Percentiles rank a stretch among this genome's conserved stretches.
Conservation (phyloP, 2,113 vertebrate species). For the Hystrix cristata region DNA sequence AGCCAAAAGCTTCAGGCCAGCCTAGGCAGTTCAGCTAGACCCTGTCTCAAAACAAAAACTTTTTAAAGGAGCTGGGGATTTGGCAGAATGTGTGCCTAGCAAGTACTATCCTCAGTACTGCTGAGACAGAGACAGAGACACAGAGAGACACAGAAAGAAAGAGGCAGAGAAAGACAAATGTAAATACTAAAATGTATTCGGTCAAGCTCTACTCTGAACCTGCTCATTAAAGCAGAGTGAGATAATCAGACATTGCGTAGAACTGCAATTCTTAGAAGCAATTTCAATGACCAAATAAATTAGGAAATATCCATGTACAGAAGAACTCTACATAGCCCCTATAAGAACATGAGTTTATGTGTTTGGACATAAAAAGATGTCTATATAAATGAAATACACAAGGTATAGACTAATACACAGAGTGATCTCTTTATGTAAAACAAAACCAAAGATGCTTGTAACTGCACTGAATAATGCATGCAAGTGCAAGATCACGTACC, state of each 20-base stretch:
- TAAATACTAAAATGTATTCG: not conserved
- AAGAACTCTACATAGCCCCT: not conserved
- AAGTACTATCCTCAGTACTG: not conserved
- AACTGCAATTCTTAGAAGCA: not conserved
- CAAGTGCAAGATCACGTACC: not conserved
- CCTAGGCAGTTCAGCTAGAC: not conserved
- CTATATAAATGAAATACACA: not conserved
- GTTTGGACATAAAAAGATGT: not conserved
- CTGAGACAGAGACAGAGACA: not conserved
- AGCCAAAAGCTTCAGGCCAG: not conserved
- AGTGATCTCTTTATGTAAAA: not conserved
- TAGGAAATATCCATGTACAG: not conserved
- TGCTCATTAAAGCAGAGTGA: not conserved
- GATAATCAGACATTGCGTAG: not conserved
- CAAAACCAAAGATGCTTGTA: not conserved
- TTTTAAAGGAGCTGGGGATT: not conserved
- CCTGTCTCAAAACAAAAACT: not conserved
- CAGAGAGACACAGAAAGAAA: no score
- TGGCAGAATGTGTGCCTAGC: not conserved
- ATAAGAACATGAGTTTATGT: not conserved
- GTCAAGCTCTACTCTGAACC: not conserved
- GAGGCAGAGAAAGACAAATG: not conserved
- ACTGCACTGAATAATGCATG: not conserved
- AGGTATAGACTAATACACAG: not conserved
- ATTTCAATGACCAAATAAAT: constrained; percentile 22